Evolutionary conservation across 2,888 invertebrate genomes (phyloP), one percentile per base, ranked within the genome.

Genomic region (Fragum whitleyi): DNA sequence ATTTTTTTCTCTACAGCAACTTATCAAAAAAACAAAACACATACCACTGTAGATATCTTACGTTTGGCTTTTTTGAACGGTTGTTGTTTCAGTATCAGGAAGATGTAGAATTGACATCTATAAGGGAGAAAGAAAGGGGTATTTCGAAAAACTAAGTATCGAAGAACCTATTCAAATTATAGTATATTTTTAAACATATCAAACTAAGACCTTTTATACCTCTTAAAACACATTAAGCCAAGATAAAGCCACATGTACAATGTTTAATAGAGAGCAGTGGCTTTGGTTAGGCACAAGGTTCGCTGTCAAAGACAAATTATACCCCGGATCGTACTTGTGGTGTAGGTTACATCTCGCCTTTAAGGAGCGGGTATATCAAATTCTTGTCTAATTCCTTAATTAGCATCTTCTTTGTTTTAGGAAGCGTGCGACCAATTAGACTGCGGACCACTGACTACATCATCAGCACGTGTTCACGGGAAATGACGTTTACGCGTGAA

Each of bases 401-500:
- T 42, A 65, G 42, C 65, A 19, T 36, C 11, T 2, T 23, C 32
- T 36, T 53, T 36, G 57, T 74, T 79, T 75, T 70, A 21, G 23
- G n/a, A n/a, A 55, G 23, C 62, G 42, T 74, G 80, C 36, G 42
- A 28, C 19, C 70, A 69, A 74, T 73, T 74, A 77, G 23, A 16
- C n/a, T 19, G 55, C 53, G 36, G 28, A 59, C n/a, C 59, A 36
- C 26, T 78, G 47, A 76, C 82, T 79, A 82, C 57, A 75, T 82
- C 78, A 36, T 69, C 42, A 53, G 73, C 82, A 82, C 82, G 82
- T 82, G 82, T 73, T 69, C 76, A 42, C 62, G 61, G 78, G 78
- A 76, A 72, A n/a, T 39, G 67, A 62, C 39, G 65, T 36, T 61
- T 68, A 73, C 61, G 67, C 47, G 77, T 67, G 59, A 71, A 77